These are phyloP conservation scores for Leptobrachium leishanense DNA, from an alignment of 2,113 vertebrate species.

Conservation along the genomic window DNA sequence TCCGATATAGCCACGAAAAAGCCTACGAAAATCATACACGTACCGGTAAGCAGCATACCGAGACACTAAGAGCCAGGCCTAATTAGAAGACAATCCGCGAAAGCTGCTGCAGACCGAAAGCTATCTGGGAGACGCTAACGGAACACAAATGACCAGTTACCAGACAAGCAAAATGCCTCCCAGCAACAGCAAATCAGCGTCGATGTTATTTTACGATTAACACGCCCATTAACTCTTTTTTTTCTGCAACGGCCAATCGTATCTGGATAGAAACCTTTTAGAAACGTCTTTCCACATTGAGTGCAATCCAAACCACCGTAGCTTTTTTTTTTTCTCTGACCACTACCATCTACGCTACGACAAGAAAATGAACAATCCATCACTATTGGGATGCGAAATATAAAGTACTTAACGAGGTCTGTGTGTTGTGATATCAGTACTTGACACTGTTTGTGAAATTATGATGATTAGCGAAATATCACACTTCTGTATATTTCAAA, in stretches of 20 bases:
- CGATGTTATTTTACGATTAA: background rate
- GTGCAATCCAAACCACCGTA: no score
- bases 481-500: no score
- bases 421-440: no score
- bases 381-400: no score
- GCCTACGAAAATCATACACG: constrained; percentile 55
- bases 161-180: background rate
- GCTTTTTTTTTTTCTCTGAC: no score
- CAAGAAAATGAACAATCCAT: no score
- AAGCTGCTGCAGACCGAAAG: background rate
- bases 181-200: constrained; percentile 10
- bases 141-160: constrained; percentile 45
- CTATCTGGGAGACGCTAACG: constrained; percentile 53
- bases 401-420: no score
- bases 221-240: constrained; percentile 10
- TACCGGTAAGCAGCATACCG: constrained; percentile 30
- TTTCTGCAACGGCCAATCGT: constrained; percentile 13
- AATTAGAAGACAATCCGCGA: background rate
- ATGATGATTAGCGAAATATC: no score
- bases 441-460: no score
- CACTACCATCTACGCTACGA: no score
- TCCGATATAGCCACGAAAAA: constrained; percentile 45
- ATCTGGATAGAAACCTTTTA: background rate
- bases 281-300: no score
- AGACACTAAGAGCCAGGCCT: constrained; percentile 15